Evolutionary conservation across 2,113 vertebrate genomes (phyloP).

Genomic region (Neogobius melanostomus): DNA sequence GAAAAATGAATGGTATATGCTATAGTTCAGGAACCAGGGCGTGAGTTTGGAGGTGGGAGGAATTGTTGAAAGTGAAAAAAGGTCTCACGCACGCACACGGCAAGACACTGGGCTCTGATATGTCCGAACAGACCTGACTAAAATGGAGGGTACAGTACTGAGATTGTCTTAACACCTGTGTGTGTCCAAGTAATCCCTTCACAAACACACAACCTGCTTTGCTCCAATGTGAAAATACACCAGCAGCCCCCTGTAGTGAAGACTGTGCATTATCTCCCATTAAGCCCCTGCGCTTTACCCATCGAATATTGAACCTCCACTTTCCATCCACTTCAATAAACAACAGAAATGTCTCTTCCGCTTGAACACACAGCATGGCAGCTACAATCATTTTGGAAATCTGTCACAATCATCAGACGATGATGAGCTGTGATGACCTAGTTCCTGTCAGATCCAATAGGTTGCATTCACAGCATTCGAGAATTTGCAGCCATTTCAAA

Average conservation of each 20-base stretch:
- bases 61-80: slow-evolving; percentile 1
- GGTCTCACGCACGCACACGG: slow-evolving; percentile 17
- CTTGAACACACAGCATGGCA: slow-evolving; percentile 19
- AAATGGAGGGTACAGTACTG: slow-evolving; percentile 65
- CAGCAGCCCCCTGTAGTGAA: slow-evolving; percentile 16
- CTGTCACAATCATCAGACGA: slow-evolving; percentile 51
- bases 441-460: slow-evolving; percentile 54
- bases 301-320: slow-evolving; percentile 37
- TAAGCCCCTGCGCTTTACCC: slow-evolving; percentile 34
- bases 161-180: slow-evolving; percentile 66
- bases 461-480: no score
- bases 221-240: slow-evolving; percentile 47
- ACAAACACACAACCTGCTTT: slow-evolving; percentile 27
- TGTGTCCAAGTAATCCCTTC: slow-evolving; percentile 39
- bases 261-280: slow-evolving; percentile 35
- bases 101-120: slow-evolving; percentile 49
- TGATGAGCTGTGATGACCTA: slow-evolving; percentile 54
- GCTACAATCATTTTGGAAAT: slow-evolving; percentile 31
- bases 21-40: no score
- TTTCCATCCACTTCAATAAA: slow-evolving; percentile 12
- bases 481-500: no score
- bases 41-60: no score
- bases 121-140: slow-evolving; percentile 65
- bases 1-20: no score
- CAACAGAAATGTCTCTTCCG: slow-evolving; percentile 26